These are phyloP conservation scores for Lasioglossum malachurum DNA, from an alignment of 2,888 invertebrate genomes.

Conservation along the genomic window DNA sequence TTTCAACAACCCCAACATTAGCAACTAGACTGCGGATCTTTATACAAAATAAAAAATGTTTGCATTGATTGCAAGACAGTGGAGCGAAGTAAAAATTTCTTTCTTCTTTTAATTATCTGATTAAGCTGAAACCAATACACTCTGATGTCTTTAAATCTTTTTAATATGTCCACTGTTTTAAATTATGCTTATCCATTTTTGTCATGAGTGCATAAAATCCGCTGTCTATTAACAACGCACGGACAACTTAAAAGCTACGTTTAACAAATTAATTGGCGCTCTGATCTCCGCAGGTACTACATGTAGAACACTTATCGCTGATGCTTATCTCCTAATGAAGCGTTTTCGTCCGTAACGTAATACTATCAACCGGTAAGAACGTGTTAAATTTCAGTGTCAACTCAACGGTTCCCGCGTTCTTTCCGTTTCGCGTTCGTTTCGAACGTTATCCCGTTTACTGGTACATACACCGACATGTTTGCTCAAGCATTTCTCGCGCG, in stretches of 20 bases:
- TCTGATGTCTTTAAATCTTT: too few species aligned
- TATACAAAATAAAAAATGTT: too few species aligned
- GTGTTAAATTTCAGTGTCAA: not conserved
- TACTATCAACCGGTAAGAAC: not conserved
- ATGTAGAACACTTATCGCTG: not conserved
- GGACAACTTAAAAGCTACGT: not conserved
- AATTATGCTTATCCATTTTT: too few species aligned
- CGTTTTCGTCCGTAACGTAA: not conserved
- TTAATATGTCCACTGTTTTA: too few species aligned
- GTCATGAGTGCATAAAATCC: too few species aligned
- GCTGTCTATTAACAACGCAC: not conserved
- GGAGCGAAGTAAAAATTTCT: too few species aligned
- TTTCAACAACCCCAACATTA: not conserved
- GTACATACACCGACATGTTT: not conserved
- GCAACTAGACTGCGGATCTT: too few species aligned
- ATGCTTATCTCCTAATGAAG: constrained; percentile 40
- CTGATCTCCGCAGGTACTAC: constrained; percentile 15
- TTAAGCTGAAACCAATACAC: too few species aligned
- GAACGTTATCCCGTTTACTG: not conserved
- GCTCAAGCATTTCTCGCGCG: not conserved
- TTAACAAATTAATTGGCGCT: not conserved
- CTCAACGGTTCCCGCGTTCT: not conserved
- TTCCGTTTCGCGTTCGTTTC: not conserved
- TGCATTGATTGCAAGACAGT: too few species aligned
- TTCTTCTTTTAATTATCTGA: too few species aligned